Evolutionary conservation across 2,888 invertebrate genomes (phyloP).

Genomic region (Pasiphila rectangulata): DNA sequence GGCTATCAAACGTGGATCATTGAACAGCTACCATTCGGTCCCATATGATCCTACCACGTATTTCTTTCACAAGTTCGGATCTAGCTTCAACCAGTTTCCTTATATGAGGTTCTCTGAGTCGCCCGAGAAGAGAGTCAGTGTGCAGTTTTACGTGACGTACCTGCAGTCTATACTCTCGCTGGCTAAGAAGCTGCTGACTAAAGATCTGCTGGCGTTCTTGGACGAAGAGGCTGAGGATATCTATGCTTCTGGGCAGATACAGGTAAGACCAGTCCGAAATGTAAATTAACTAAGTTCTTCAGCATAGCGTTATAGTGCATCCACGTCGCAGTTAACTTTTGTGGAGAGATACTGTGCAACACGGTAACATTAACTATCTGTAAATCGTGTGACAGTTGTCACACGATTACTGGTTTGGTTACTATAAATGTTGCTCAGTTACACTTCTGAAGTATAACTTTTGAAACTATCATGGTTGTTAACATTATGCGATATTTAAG

Average conservation of each 20-base stretch:
- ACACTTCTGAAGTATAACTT: no score
- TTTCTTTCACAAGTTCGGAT: constrained; percentile 95
- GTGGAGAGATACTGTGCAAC: no score
- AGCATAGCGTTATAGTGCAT: no score
- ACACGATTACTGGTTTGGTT: no score
- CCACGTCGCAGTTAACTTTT: no score
- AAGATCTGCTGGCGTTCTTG: constrained; percentile 89
- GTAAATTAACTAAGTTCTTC: no score
- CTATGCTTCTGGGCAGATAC: constrained; percentile 85
- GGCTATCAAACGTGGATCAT: constrained; percentile 66
- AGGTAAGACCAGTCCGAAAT: constrained; percentile 47
- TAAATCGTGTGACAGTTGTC: no score
- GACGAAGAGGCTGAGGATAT: constrained; percentile 93
- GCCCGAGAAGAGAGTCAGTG: constrained; percentile 83
- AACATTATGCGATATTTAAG: no score
- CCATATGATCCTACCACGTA: constrained; percentile 91
- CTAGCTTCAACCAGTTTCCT: constrained; percentile 94
- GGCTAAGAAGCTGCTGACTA: constrained; percentile 92
- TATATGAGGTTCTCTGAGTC: constrained; percentile 89
- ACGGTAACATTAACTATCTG: no score
- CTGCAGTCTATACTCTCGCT: constrained; percentile 88
- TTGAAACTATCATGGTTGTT: no score
- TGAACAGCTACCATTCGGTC: constrained; percentile 83
- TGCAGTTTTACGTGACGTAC: constrained; percentile 88
- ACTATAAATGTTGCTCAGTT: no score